These are phyloP conservation scores for Tuta absoluta DNA, from an alignment of 2,888 invertebrate genomes.

Conservation along the genomic window DNA sequence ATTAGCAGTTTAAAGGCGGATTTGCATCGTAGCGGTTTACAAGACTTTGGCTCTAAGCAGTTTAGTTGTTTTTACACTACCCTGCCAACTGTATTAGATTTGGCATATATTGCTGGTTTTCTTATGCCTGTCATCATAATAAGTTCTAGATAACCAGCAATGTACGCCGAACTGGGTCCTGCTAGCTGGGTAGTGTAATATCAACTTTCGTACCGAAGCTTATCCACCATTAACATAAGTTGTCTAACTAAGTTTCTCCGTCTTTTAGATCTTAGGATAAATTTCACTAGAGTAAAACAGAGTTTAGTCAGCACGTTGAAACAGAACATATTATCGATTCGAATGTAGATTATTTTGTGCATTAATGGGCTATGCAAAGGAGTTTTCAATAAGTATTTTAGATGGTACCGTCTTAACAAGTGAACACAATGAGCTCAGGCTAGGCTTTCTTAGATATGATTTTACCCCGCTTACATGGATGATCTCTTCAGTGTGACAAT, in stretches of 20 bases:
- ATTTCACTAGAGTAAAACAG: slow-evolving; percentile 1
- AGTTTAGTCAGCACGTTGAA: not conserved
- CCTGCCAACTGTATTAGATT: too few relatives aligned
- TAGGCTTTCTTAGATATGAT: not conserved
- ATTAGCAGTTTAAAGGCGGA: slow-evolving; percentile 59
- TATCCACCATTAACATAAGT: slow-evolving; percentile 25
- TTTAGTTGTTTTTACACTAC: slow-evolving; percentile 21
- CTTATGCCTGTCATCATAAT: too few relatives aligned
- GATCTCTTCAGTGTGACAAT: not conserved
- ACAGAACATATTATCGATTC: not conserved
- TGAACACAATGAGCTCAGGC: not conserved
- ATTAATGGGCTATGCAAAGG: not conserved
- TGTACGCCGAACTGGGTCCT: too few relatives aligned
- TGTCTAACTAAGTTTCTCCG: slow-evolving; percentile 19
- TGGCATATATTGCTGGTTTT: too few relatives aligned
- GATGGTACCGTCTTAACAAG: not conserved
- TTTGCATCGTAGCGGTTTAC: slow-evolving; percentile 48
- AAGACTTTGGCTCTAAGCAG: slow-evolving; percentile 33
- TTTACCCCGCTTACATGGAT: not conserved
- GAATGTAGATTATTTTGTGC: not conserved
- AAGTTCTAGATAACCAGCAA: too few relatives aligned
- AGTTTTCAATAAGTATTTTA: not conserved
- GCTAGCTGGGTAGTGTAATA: not conserved
- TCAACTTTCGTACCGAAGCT: slow-evolving; percentile 25
- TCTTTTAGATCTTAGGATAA: slow-evolving; percentile 19